Evolutionary conservation across 2,888 invertebrate genomes (phyloP), one percentile per base, ranked within the genome.

Genomic region (Dryomyza anilis): DNA sequence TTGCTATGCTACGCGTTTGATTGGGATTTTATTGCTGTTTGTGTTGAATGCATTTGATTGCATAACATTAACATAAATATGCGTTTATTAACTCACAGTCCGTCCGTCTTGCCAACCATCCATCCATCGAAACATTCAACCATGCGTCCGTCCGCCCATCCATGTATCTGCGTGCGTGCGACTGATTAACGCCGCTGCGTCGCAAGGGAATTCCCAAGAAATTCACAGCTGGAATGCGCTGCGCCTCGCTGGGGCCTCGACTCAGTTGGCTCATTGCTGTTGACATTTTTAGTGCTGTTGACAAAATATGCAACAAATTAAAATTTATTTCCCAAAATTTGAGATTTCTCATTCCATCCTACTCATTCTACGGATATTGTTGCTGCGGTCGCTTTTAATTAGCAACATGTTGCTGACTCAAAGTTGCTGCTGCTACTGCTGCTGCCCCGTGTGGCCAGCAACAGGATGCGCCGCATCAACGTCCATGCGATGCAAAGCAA

Each of bases 201-300:
- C 59, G 27, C 25, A 63, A 79, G 79, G 79, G 79, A 80, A 80
- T 79, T 79, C 79, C 79, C 79, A 74, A 80, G 79, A 79, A 79
- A 79, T 80, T 79, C 79, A 80, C 79, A 79, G 79, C 79, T 78
- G 79, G 79, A 79, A 62, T 52, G 45, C 64, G 56, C 43, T 60
- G 66, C 61, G 29, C 29, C 36, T 50, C 27, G 64, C 64, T 56
- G 66, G n/a, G 63, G 27, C 23, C 39, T 45, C 16, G 56, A 53
- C 29, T 53, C 53, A 25, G 55, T 43, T 58, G 36, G 39, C 16
- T 27, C 23, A 36, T 62, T 58, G 23, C 52, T 62, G 65, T 66
- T 67, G 64, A 69, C 59, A 65, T 65, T 63, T 63, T 69, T 69
- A 53, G 29, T 64, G 64, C 45, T 71, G 69, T 70, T 71, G 70